Conservation (phyloP, 2,113 vertebrate genomes). For the Onychorhynchus coronatus region DNA sequence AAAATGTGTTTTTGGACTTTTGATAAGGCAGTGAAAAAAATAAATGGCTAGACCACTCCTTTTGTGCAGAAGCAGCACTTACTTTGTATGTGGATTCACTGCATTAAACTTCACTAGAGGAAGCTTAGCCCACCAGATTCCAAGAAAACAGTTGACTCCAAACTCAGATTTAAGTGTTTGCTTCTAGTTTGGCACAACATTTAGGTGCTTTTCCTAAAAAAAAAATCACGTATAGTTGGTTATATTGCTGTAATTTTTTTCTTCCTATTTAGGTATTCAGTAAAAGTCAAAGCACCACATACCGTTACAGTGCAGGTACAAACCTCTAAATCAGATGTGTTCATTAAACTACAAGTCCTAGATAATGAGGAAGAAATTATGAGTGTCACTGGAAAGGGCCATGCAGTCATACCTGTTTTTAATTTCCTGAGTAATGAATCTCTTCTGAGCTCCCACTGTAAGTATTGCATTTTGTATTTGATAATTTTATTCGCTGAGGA, state of each 20-base stretch:
- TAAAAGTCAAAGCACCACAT: constrained; percentile 72
- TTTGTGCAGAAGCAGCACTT: background rate
- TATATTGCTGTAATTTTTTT: background rate
- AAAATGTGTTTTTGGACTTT: background rate
- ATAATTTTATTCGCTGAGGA: background rate
- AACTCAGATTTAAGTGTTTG: background rate
- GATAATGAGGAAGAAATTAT: constrained; percentile 78
- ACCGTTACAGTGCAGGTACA: constrained; percentile 82
- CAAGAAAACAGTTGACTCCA: background rate
- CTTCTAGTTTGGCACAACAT: background rate
- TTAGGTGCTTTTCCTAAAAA: background rate
- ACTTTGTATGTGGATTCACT: background rate
- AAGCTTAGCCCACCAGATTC: background rate
- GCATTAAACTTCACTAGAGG: background rate
- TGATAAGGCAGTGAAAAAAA: background rate
- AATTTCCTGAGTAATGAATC: constrained; percentile 71
- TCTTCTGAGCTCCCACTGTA: constrained; percentile 65
- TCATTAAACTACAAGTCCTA: constrained; percentile 83
- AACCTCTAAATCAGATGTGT: constrained; percentile 79
- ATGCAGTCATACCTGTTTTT: constrained; percentile 83
- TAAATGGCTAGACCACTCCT: background rate
- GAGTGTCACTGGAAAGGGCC: constrained; percentile 77
- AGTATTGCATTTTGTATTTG: constrained; percentile 42
- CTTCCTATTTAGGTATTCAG: constrained; percentile 72
- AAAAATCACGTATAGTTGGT: background rate